Base-by-base conservation (phyloP, 1,140 invertebrate genomes). In the Drosophila pandora region DNA sequence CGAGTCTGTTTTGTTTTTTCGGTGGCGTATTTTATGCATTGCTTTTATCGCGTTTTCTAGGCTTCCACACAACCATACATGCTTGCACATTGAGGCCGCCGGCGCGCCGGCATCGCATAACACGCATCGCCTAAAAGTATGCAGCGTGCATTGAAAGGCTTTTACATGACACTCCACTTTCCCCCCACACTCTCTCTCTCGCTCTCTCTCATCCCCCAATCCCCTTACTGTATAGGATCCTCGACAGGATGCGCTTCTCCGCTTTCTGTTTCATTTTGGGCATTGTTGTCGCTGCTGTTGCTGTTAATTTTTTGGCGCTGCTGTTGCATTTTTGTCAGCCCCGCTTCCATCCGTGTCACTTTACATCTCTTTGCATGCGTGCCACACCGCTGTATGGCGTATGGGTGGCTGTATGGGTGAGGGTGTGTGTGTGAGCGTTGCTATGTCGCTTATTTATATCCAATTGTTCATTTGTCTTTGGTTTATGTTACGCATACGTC, bases 381-480 rank as follows among this genome's bases (percentile, higher is more conserved):
- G 65, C 69, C 72, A 76, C 62, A 73, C 67, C 59, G 54, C 47
- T 47, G 34, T 34, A 25, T 25, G 32, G 28, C 21, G 21, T 6
- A 5, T 48, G 45, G n/a, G n/a, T 39, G 56, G 10, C n/a, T 59
- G 34, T 56, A 28, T 28, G 32, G 28, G 45, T 22, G 13, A 25
- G 56, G 9, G n/a, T 52, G 34, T 56, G 48, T 69, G 52, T 55
- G 57, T 64, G 48, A 25, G 56, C 45, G 68, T 43, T 55, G 47
- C 65, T 54, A 62, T 32, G 65, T 75, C 79, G 82, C 83, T 88
- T 88, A 88, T 88, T 88, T 88, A 88, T 88, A 88, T 79, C 83
- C 83, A 88, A 88, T 88, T 88, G 83, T 88, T 88, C 83, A 88
- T 88, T 88, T 88, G 83, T 79, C 83, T 88, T 88, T 88, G 83